Percentiles rank a stretch among this genome's conserved stretches.
Conservation (phyloP, 2,888 invertebrate genomes). For the Parnassius glacialis region DNA sequence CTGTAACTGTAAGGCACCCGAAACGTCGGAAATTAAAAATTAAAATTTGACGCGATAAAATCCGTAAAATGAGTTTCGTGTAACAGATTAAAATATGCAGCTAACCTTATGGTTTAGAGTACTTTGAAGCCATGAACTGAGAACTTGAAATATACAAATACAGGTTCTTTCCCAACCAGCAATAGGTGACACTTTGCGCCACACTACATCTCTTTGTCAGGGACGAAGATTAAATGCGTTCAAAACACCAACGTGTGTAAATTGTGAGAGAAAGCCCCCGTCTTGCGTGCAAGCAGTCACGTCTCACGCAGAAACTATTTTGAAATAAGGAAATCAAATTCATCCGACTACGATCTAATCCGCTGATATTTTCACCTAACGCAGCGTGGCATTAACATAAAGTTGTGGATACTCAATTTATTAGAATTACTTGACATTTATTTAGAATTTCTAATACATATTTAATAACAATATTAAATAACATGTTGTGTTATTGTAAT, state of each 20-base stretch:
- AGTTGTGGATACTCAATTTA: background rate
- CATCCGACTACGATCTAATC: constrained; percentile 17
- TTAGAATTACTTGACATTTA: background rate
- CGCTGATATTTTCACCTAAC: constrained; percentile 11
- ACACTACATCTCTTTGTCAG: constrained; percentile 24
- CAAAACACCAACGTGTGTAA: constrained; percentile 36
- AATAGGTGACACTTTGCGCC: constrained; percentile 7
- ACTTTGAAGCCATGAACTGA: background rate
- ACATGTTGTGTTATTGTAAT: background rate
- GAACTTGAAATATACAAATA: background rate
- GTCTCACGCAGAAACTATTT: constrained; percentile 34
- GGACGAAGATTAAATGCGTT: constrained; percentile 32
- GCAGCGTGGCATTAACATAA: constrained; percentile 5
- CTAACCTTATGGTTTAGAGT: background rate
- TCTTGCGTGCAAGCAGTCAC: constrained; percentile 30
- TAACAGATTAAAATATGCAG: background rate
- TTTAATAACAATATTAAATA: background rate
- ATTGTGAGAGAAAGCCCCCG: constrained; percentile 41
- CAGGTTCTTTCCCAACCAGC: constrained; percentile 7
- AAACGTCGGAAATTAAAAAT: too few species aligned
- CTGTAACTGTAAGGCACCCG: too few species aligned
- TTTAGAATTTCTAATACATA: background rate
- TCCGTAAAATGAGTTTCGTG: too few species aligned
- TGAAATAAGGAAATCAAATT: constrained; percentile 28
- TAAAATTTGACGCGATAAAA: too few species aligned